These are phyloP conservation scores for Hypolimnas misippus DNA, from an alignment of 2,888 invertebrate species.

Conservation along the genomic window DNA sequence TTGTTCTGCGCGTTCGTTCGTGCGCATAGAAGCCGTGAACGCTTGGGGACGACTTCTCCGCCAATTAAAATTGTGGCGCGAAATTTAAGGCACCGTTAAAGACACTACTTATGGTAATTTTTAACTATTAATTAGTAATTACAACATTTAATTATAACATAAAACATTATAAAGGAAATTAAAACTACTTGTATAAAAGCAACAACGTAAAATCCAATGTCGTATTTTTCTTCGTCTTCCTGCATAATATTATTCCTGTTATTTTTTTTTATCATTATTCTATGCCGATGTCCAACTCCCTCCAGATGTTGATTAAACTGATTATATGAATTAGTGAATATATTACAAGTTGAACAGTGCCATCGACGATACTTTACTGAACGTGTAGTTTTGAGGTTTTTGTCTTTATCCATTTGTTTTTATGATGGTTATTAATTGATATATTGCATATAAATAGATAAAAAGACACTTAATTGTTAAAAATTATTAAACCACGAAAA, in stretches of 20 bases:
- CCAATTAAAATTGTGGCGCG: conserved; percentile 84
- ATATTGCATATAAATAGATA: too few species aligned
- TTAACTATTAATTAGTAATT: conserved; percentile 53
- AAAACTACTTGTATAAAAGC: conserved; percentile 60
- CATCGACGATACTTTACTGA: conserved; percentile 58
- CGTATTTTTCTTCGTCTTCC: conserved; percentile 53
- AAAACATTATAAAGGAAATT: conserved; percentile 67
- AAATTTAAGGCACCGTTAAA: conserved; percentile 80
- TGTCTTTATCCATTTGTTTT: conserved; percentile 47
- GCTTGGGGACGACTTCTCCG: conserved; percentile 84
- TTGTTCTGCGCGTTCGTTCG: conserved; percentile 85
- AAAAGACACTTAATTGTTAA: too few species aligned
- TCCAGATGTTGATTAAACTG: conserved; percentile 75
- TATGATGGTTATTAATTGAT: too few species aligned
- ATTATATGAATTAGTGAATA: conserved; percentile 72
- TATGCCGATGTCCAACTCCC: conserved; percentile 71
- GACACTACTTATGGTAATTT: conserved; percentile 47
- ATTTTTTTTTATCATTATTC: conserved; percentile 54
- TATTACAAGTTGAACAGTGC: conserved; percentile 65
- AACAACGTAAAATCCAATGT: conserved; percentile 59
- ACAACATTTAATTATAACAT: conserved; percentile 57
- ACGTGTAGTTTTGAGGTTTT: conserved; percentile 43
- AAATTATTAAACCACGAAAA: too few species aligned
- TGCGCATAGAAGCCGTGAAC: conserved; percentile 85
- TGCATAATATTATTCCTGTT: conserved; percentile 44